Conservation (phyloP, 2,888 invertebrate species). For the Arctia plantaginis region DNA sequence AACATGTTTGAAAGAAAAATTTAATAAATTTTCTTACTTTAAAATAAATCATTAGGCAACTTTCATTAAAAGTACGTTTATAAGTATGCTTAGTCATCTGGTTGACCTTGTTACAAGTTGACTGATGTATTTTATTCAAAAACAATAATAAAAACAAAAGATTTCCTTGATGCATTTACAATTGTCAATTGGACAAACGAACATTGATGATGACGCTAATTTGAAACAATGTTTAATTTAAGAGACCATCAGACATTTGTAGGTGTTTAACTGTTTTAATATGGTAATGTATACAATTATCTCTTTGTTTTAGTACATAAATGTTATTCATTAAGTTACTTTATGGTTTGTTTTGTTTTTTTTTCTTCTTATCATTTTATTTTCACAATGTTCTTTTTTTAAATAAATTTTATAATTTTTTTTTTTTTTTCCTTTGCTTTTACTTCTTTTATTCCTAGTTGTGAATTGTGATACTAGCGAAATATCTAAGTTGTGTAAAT, state of each 20-base stretch:
- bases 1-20: no score
- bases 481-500: not conserved
- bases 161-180: no score
- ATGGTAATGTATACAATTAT: not conserved
- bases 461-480: not conserved
- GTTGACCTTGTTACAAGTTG: no score
- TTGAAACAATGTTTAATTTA: conserved; percentile 1
- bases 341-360: not conserved
- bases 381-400: not conserved
- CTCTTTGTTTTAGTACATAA: not conserved
- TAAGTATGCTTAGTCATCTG: not conserved
- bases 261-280: not conserved
- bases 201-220: no score
- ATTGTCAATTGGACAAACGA: no score
- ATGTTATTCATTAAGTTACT: not conserved
- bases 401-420: not conserved
- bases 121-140: not conserved
- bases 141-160: no score
- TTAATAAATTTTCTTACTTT: no score
- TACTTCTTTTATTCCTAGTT: not conserved
- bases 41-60: no score
- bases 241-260: not conserved
- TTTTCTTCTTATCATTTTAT: not conserved
- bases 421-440: not conserved
- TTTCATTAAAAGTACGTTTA: no score